Evolutionary conservation across 2,113 vertebrate species (phyloP).

Genomic region (Tetrao urogallus): DNA sequence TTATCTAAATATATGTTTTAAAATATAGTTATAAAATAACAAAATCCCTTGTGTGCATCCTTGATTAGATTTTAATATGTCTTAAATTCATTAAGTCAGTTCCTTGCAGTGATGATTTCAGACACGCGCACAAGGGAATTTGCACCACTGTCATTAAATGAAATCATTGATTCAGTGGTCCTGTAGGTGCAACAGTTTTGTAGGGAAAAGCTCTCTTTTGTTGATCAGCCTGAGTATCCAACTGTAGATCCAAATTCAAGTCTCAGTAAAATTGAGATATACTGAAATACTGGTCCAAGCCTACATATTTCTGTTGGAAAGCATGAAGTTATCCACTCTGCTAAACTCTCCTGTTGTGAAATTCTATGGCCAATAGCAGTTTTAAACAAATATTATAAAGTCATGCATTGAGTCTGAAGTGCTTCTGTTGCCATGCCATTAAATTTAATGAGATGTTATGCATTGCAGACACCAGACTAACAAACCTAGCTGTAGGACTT

Average conservation of each 20-base stretch:
- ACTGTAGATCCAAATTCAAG: neutral
- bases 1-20: neutral
- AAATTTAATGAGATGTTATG: neutral
- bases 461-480: neutral
- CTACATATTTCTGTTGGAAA: neutral
- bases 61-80: conserved; percentile 14
- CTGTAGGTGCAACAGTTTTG: neutral
- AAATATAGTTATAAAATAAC: conserved; percentile 13
- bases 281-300: neutral
- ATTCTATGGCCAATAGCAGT: neutral
- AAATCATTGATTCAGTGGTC: neutral
- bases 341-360: neutral
- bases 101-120: conserved; percentile 13
- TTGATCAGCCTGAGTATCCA: neutral
- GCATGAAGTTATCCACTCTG: neutral
- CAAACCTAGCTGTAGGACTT: neutral
- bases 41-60: neutral
- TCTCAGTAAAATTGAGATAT: neutral
- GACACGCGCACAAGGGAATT: neutral
- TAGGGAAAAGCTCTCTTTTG: neutral
- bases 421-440: neutral
- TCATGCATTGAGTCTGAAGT: neutral
- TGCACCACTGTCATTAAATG: neutral
- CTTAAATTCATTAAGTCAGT: conserved; percentile 7
- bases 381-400: neutral